phyloP scores from a whole-genome alignment of 2,888 invertebrate genomes.

The Aphodius granarius region DNA sequence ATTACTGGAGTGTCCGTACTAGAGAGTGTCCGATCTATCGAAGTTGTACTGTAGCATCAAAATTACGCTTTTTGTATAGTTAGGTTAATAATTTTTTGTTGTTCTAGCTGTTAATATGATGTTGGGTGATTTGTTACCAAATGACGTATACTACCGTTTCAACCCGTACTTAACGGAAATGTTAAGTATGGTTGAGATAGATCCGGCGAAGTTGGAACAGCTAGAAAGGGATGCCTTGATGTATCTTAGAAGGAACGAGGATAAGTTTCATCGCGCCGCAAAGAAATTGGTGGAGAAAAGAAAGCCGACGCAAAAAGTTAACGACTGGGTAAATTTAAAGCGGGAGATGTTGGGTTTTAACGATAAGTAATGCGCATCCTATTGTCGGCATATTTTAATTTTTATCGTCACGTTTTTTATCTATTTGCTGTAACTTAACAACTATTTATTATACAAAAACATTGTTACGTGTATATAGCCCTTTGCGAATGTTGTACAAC shows the following conservation, averaged over 20 bases:
- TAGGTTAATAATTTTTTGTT: constrained; percentile 21
- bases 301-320: constrained; percentile 49
- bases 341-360: constrained; percentile 38
- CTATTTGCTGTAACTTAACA: background rate
- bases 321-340: constrained; percentile 55
- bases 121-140: constrained; percentile 73
- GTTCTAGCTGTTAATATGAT: constrained; percentile 74
- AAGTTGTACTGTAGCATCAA: background rate
- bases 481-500: background rate
- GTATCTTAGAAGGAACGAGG: constrained; percentile 79
- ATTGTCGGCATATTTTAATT: background rate
- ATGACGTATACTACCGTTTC: constrained; percentile 77
- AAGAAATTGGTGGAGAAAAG: constrained; percentile 53
- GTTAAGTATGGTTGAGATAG: constrained; percentile 78
- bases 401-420: no score
- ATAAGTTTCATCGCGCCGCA: constrained; percentile 70
- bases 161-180: constrained; percentile 86
- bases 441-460: background rate
- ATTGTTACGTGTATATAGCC: background rate
- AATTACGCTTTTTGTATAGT: constrained; percentile 16
- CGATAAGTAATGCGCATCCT: background rate
- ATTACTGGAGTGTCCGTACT: no score
- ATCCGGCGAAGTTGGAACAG: constrained; percentile 69
- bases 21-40: no score
- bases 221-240: constrained; percentile 75